These are phyloP conservation scores for Xerus rutilus DNA, from an alignment of 2,797 vertebrate genomes.

Conservation along the genomic window DNA sequence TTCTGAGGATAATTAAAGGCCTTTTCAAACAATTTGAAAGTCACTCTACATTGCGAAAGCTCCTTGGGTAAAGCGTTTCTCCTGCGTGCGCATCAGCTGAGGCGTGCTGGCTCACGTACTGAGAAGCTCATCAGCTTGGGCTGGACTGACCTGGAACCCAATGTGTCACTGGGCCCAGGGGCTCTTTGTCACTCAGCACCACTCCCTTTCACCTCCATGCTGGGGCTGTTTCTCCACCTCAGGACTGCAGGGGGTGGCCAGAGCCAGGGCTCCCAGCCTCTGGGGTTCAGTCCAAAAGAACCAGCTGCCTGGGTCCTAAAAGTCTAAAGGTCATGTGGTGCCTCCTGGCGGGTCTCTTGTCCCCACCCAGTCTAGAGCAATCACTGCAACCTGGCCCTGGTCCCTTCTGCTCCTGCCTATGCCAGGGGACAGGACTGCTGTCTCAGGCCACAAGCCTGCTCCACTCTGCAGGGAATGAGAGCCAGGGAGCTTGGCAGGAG, in stretches of 20 bases:
- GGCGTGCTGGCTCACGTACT: too few species aligned
- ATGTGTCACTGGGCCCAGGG: neutral
- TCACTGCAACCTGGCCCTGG: too few species aligned
- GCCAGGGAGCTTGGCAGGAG: neutral
- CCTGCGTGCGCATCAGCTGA: too few species aligned
- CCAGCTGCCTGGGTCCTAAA: neutral
- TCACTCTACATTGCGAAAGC: accelerated
- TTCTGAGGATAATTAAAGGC: too few species aligned
- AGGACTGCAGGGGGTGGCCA: too few species aligned
- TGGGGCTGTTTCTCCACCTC: too few species aligned
- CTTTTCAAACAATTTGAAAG: neutral
- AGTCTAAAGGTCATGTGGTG: neutral
- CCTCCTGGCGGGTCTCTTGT: neutral
- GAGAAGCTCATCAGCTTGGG: too few species aligned
- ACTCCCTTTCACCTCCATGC: neutral
- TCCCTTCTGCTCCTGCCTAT: too few species aligned
- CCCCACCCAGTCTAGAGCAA: too few species aligned
- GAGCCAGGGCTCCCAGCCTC: neutral
- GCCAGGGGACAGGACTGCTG: neutral
- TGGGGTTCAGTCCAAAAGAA: neutral
- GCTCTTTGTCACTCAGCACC: neutral
- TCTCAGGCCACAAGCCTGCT: neutral
- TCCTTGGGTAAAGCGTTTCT: accelerated
- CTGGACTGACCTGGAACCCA: neutral
- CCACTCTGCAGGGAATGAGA: neutral